Base-by-base conservation (phyloP, 2,113 vertebrate genomes). In the Amblyopsis rosae region DNA sequence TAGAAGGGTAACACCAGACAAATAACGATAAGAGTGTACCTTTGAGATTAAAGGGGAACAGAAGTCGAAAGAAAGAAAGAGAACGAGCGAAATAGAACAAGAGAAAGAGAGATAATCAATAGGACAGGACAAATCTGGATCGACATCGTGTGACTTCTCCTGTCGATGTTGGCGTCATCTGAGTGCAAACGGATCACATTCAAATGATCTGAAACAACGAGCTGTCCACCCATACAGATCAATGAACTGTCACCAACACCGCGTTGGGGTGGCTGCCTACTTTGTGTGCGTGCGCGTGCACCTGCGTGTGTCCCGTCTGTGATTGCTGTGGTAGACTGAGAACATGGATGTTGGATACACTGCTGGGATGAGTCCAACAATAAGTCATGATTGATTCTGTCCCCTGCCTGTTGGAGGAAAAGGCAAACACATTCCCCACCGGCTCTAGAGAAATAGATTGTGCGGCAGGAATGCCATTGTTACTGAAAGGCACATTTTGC, bases 361-460 rank as follows among this genome's bases (percentile, higher is more conserved):
- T 76, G 82, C 87, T 84, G 78, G 85, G 75, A 75, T 84, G 72
- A 78, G 77, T 81, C 82, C 79, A 83, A 85, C 87, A 87, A 88
- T 84, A 83, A 87, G 77, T 85, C 81, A 80, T 88, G 87, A 89
- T 88, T 86, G 87, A 87, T 88, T 90, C 72, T 82, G 79, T 88
- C 86, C 82, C 76, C 82, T 86, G 83, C 76, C 82, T 74, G 66
- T 77, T 80, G 72, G 79, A 68, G 70, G 67, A 81, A 76, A 76
- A 84, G 67, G 82, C 82, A 83, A 82, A 82, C 81, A 79, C 57
- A 73, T 82, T 82, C 80, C 84, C 84, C 73, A 83, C 70, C 47
- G 87, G 77, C 68, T 62, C 64, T 9, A 41, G 62, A 56, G 80
- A 82, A 81, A 88, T 82, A 86, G 83, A 89, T 88, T 85, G 86